Conservation (phyloP, 2,888 invertebrate species). For the Hipparchia sbordonii region DNA sequence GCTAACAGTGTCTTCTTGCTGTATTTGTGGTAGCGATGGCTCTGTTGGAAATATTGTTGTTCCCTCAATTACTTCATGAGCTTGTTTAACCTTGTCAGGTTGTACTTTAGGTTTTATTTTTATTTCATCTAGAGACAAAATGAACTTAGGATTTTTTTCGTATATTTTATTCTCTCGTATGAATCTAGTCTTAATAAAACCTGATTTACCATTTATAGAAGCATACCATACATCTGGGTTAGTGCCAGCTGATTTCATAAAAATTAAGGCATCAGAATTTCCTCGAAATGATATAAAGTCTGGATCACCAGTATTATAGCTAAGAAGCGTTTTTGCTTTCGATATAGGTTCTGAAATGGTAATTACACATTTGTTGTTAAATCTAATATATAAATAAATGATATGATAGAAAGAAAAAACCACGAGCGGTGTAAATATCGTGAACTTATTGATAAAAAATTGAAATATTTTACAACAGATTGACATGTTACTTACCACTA, state of each 20-base stretch:
- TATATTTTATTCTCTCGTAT: conserved; percentile 84
- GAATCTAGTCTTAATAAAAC: conserved; percentile 84
- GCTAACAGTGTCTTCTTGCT: conserved; percentile 46
- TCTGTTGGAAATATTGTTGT: conserved; percentile 83
- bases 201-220: conserved; percentile 85
- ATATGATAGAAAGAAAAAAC: not conserved
- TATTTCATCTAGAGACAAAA: conserved; percentile 56
- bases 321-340: conserved; percentile 82
- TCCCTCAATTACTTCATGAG: conserved; percentile 85
- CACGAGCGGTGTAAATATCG: not conserved
- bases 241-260: conserved; percentile 87
- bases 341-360: conserved; percentile 83
- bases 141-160: conserved; percentile 58
- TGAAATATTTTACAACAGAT: conserved; percentile 45
- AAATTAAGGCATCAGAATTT: conserved; percentile 83
- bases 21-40: conserved; percentile 41
- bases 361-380: conserved; percentile 12
- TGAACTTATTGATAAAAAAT: conserved; percentile 20
- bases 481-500: conserved; percentile 80
- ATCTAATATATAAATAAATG: not conserved
- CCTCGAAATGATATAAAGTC: conserved; percentile 84
- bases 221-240: conserved; percentile 86
- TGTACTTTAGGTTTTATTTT: conserved; percentile 50
- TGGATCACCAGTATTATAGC: conserved; percentile 80
- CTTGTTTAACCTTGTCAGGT: conserved; percentile 70